phyloP scores from a whole-genome alignment of 2,113 vertebrate species.

The Poicephalus meyeri region DNA sequence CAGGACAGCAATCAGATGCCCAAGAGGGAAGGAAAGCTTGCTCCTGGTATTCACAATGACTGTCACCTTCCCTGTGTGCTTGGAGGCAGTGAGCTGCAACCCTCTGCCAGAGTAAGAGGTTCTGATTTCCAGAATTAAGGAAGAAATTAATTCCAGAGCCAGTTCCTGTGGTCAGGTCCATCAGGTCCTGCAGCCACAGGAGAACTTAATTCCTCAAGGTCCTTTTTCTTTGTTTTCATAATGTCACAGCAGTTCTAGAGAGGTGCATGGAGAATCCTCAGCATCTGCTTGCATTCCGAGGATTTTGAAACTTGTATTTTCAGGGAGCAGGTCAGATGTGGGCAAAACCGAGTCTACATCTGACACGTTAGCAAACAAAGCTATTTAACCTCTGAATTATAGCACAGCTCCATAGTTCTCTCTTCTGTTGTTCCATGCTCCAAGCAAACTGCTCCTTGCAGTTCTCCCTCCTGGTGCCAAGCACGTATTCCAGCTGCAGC shows the following conservation, averaged over 20 bases:
- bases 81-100: not conserved
- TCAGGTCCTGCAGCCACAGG: constrained; percentile 27
- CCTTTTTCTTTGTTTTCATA: constrained; percentile 26
- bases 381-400: constrained; percentile 44
- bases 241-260: constrained; percentile 50
- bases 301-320: constrained; percentile 45
- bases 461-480: constrained; percentile 49
- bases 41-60: not conserved
- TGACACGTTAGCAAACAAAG: constrained; percentile 56
- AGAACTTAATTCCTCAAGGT: constrained; percentile 49
- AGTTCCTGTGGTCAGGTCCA: constrained; percentile 12
- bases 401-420: constrained; percentile 40
- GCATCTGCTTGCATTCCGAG: constrained; percentile 12
- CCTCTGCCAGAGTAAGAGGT: not conserved
- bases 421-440: constrained; percentile 42
- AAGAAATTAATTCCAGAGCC: constrained; percentile 3
- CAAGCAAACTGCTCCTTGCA: constrained; percentile 33
- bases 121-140: constrained; percentile 22
- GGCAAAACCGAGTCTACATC: constrained; percentile 48
- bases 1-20: not conserved
- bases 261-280: constrained; percentile 25
- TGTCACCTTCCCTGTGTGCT: not conserved
- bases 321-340: constrained; percentile 41
- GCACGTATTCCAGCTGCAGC: constrained; percentile 46
- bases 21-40: constrained; percentile 23